A percentile compares a stretch with the other conserved stretches of the same genome.
Evolutionary conservation across 2,888 invertebrate species (phyloP).

Genomic region (Drosophila ustulata): DNA sequence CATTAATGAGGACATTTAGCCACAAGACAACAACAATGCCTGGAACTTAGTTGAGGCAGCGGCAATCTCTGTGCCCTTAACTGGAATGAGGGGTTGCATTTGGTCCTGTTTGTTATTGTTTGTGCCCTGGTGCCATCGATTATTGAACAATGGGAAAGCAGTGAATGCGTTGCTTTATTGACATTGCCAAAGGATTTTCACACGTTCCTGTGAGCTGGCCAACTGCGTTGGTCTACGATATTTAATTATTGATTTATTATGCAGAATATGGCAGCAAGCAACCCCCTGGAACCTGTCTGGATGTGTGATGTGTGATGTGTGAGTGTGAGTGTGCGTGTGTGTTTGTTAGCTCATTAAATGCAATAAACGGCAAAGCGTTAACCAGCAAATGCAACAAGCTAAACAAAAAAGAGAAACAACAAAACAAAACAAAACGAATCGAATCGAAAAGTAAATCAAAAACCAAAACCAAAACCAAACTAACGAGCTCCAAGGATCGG

Average conservation of each 20-base stretch:
- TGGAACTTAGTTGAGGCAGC: slow-evolving; percentile 13
- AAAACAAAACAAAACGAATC: slow-evolving; percentile 34
- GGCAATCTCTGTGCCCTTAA: background rate
- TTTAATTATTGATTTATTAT: slow-evolving; percentile 74
- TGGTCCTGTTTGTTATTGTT: slow-evolving; percentile 52
- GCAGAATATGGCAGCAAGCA: slow-evolving; percentile 29
- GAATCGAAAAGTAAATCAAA: slow-evolving; percentile 43
- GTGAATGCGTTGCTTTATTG: slow-evolving; percentile 53
- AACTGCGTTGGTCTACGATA: slow-evolving; percentile 41
- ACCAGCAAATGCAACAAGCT: slow-evolving; percentile 64
- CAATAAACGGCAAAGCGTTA: slow-evolving; percentile 59
- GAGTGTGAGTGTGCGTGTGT: slow-evolving; percentile 2
- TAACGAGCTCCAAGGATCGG: slow-evolving; percentile 70
- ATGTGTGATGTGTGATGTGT: too few relatives aligned
- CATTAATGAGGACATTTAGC: slow-evolving; percentile 61
- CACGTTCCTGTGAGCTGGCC: slow-evolving; percentile 56
- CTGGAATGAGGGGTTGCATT: slow-evolving; percentile 4
- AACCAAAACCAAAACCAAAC: slow-evolving; percentile 43
- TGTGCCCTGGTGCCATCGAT: slow-evolving; percentile 37
- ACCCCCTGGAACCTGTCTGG: slow-evolving; percentile 20
- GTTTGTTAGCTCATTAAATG: slow-evolving; percentile 64
- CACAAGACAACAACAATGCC: slow-evolving; percentile 28
- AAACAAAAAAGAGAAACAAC: slow-evolving; percentile 36
- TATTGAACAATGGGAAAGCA: slow-evolving; percentile 67
- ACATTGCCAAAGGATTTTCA: slow-evolving; percentile 74